A percentile compares a stretch with the other conserved stretches of the same genome.
phyloP scores from a whole-genome alignment of 2,113 vertebrate species.

The Craseonycteris thonglongyai region DNA sequence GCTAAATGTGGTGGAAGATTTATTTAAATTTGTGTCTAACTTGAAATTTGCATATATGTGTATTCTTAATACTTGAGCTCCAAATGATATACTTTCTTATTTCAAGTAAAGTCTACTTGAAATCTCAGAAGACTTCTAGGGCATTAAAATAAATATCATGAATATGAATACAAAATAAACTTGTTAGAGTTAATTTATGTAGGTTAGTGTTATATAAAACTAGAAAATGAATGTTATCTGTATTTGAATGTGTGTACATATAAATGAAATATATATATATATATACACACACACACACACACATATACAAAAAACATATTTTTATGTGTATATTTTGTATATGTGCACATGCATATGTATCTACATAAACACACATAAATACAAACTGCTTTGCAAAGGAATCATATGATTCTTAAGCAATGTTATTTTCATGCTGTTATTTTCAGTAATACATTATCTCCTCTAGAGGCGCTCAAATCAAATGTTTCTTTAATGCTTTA shows the following conservation, averaged over 20 bases:
- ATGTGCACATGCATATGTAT: background rate
- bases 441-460: background rate
- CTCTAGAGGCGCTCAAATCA: background rate
- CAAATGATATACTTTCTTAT: background rate
- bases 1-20: background rate
- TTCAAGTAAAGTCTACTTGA: slow-evolving; percentile 15
- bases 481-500: background rate
- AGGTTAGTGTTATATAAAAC: background rate
- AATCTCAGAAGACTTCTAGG: background rate
- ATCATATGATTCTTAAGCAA: background rate
- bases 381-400: background rate
- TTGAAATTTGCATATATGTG: background rate
- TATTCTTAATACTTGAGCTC: background rate
- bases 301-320: too few species aligned
- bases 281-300: background rate
- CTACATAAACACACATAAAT: background rate
- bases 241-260: background rate
- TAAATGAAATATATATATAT: background rate
- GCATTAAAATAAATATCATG: background rate
- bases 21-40: background rate
- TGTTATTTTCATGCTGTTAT: background rate
- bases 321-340: too few species aligned
- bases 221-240: background rate
- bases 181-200: background rate
- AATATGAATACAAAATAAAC: background rate